phyloP scores from a whole-genome alignment of 2,113 vertebrate genomes.

The Apistogramma diplotaenia region DNA sequence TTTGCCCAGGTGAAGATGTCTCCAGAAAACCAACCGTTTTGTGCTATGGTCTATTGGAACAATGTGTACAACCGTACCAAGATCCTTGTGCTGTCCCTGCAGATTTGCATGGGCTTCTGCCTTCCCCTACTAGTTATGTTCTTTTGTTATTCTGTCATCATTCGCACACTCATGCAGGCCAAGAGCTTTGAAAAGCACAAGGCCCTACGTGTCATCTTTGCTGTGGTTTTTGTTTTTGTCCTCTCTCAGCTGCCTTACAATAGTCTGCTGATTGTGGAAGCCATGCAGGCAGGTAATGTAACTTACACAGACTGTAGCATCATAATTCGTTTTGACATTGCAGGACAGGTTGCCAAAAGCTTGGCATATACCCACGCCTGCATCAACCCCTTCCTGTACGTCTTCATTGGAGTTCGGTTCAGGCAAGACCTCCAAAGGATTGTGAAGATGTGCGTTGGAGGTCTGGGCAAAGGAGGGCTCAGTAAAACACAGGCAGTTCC shows the following conservation, averaged over 20 bases:
- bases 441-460: conserved; percentile 39
- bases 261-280: conserved; percentile 78
- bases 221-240: conserved; percentile 82
- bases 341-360: conserved; percentile 81
- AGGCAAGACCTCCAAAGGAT: conserved; percentile 78
- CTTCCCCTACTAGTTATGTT: conserved; percentile 83
- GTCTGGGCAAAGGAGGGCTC: conserved; percentile 59
- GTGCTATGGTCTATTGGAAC: conserved; percentile 74
- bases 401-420: conserved; percentile 87
- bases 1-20: conserved; percentile 71
- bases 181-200: conserved; percentile 87
- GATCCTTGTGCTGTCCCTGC: conserved; percentile 76
- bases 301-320: conserved; percentile 68
- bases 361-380: conserved; percentile 87
- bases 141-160: conserved; percentile 85
- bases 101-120: conserved; percentile 85
- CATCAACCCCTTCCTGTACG: conserved; percentile 88
- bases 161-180: conserved; percentile 82
- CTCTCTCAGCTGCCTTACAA: conserved; percentile 88
- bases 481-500: conserved; percentile 54
- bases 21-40: background rate
- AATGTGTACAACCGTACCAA: conserved; percentile 60
- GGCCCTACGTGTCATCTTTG: conserved; percentile 83
- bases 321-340: conserved; percentile 68
- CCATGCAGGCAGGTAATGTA: conserved; percentile 60